These are phyloP conservation scores for Sisyra nigra DNA, from an alignment of 2,888 invertebrate species.

Conservation along the genomic window DNA sequence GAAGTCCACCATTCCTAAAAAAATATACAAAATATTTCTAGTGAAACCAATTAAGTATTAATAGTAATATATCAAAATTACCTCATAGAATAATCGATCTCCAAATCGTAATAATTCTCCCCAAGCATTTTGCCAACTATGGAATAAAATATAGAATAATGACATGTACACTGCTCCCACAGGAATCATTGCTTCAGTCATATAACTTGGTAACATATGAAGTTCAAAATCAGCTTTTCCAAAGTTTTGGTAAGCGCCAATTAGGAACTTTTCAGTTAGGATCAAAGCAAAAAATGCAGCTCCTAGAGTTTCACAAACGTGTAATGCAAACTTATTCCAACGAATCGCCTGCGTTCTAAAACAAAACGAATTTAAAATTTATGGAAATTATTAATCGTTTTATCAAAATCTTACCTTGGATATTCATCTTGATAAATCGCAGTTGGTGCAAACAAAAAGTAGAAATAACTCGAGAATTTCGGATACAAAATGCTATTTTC, in stretches of 20 bases:
- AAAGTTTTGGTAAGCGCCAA: conserved; percentile 48
- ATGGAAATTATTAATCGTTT: neutral
- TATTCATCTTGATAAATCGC: conserved; percentile 70
- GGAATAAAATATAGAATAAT: conserved; percentile 75
- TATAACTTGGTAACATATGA: conserved; percentile 1
- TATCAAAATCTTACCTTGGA: conserved; percentile 58
- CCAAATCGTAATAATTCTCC: conserved; percentile 79
- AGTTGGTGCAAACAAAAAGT: conserved; percentile 80
- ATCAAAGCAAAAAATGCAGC: conserved; percentile 58
- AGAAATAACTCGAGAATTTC: conserved; percentile 56
- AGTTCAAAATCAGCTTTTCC: conserved; percentile 23
- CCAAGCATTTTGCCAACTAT: conserved; percentile 82
- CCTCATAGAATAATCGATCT: conserved; percentile 69
- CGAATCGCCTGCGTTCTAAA: conserved; percentile 51
- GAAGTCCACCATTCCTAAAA: too few species aligned
- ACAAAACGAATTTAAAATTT: conserved; percentile 12
- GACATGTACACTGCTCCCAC: conserved; percentile 35
- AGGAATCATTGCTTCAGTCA: conserved; percentile 11
- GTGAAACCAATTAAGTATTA: too few species aligned
- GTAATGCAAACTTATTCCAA: conserved; percentile 55
- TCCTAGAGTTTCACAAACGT: conserved; percentile 60
- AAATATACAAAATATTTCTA: too few species aligned
- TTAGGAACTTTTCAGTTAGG: conserved; percentile 63
- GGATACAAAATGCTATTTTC: conserved; percentile 25
- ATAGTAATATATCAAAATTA: too few species aligned